Evolutionary conservation across 2,113 vertebrate species (phyloP), one percentile per base, ranked within the genome.

Genomic region (Pseudolaguvia tuberculata): DNA sequence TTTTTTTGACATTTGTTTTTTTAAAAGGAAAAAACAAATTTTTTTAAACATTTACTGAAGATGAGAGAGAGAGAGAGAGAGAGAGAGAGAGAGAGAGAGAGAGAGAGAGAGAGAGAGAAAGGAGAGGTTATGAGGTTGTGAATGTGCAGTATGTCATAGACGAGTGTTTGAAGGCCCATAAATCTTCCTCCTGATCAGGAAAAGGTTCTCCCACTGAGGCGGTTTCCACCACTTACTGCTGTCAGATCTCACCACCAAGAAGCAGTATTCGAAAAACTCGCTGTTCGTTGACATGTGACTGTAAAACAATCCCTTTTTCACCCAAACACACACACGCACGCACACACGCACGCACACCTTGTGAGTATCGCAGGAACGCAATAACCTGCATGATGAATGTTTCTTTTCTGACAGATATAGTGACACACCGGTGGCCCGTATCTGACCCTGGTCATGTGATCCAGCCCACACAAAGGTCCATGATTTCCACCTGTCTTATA

Each of bases 371-470:
- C 73, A 80, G 84, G 82, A 89, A 84, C 70, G 87, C 86, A 88
- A 87, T 90, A 90, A 89, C 82, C 80, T 81, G 13, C 42, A 73
- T 87, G 91, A 93, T 90, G 88, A 90, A 94, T 90, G 90, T 83
- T 79, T 80, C 77, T 83, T 82, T 85, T 84, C 85, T 86, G 86
- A 90, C 88, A 88, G 89, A 82, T 79, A 84, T 85, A 86, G 86
- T 82, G 86, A 80, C 74, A 77, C 82, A 85, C 86, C 83, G 88
- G 79, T 82, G 83, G 86, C 88, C 86, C 86, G 89, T 83, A 88
- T 85, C 86, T 91, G 91, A 89, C 86, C 89, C 83, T 71, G 73
- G 91, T 90, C 91, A 93, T 86, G 89, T 88, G 90, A 92, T 86
- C 88, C 86, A 87, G 88, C 88, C 86, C 87, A 79, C 80, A 84